Percentiles rank a stretch among this genome's conserved stretches.
Conservation (phyloP, 1,140 invertebrate genomes). For the Tribolium madens region DNA sequence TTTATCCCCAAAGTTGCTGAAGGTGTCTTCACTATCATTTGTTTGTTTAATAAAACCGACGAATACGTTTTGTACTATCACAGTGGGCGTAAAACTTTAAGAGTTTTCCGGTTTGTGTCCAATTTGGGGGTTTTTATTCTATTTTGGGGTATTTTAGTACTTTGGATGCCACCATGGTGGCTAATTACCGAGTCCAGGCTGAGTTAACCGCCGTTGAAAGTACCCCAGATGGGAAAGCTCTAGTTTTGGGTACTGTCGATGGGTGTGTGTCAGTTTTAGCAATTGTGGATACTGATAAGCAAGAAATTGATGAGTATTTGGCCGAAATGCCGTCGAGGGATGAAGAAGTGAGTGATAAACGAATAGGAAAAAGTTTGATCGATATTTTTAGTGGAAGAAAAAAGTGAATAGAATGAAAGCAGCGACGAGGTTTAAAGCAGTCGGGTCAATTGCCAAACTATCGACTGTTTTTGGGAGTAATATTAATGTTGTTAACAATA, state of each 20-base stretch:
- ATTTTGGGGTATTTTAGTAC: slow-evolving; percentile 70
- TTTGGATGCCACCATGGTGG: slow-evolving; percentile 88
- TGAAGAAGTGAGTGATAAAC: slow-evolving; percentile 69
- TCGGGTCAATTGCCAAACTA: slow-evolving; percentile 69
- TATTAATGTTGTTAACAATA: slow-evolving; percentile 20
- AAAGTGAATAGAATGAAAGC: slow-evolving; percentile 77
- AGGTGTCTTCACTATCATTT: slow-evolving; percentile 96
- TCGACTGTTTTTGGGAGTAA: slow-evolving; percentile 60
- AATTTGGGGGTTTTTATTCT: slow-evolving; percentile 37
- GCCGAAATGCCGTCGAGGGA: slow-evolving; percentile 78
- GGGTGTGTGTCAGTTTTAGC: slow-evolving; percentile 93
- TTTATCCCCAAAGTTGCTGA: slow-evolving; percentile 94
- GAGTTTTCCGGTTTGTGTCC: slow-evolving; percentile 82
- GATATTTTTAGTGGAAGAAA: slow-evolving; percentile 74
- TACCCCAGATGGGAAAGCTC: slow-evolving; percentile 82
- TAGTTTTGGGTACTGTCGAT: slow-evolving; percentile 92
- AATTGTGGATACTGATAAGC: slow-evolving; percentile 84
- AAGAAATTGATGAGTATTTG: slow-evolving; percentile 76
- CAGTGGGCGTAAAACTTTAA: slow-evolving; percentile 90
- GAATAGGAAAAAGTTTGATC: neutral
- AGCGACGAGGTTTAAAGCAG: slow-evolving; percentile 76
- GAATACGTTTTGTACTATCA: slow-evolving; percentile 98
- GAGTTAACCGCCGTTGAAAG: slow-evolving; percentile 89
- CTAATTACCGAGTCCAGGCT: slow-evolving; percentile 92
- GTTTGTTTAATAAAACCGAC: slow-evolving; percentile 93